Conservation (phyloP, 1,140 invertebrate genomes). For the Holotrichia oblita region DNA sequence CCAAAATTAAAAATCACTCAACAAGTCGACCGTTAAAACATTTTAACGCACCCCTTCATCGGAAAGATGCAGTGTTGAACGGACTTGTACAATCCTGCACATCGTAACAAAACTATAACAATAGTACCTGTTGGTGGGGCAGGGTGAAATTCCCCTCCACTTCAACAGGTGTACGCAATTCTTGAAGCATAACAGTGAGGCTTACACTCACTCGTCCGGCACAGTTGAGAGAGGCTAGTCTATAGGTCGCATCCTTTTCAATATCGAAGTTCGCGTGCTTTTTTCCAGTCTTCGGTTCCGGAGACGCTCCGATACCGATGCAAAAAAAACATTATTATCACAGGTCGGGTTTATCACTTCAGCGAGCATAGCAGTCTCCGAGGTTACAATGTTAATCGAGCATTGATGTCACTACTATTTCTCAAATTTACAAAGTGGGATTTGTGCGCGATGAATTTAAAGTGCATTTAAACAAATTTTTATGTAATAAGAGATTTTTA, state of each 20-base stretch:
- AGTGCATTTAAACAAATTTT: conserved; percentile 9
- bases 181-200: conserved; percentile 61
- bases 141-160: conserved; percentile 56
- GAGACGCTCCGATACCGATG: neutral
- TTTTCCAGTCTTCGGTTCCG: conserved; percentile 32
- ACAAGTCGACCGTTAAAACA: conserved; percentile 35
- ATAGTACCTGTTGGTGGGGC: conserved; percentile 58
- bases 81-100: conserved; percentile 28
- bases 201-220: conserved; percentile 61
- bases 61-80: neutral
- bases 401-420: conserved; percentile 36
- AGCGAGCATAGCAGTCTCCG: conserved; percentile 46
- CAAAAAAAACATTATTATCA: neutral
- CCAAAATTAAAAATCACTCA: conserved; percentile 39
- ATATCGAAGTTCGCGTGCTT: conserved; percentile 18
- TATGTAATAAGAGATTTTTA: neutral
- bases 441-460: conserved; percentile 18
- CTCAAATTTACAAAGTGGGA: neutral
- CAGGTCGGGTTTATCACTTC: conserved; percentile 45
- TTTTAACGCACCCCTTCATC: conserved; percentile 34
- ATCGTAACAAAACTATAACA: conserved; percentile 50
- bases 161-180: conserved; percentile 61
- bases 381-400: conserved; percentile 30
- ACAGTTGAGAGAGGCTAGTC: conserved; percentile 60
- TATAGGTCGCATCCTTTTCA: conserved; percentile 54